Evolutionary conservation across 2,888 invertebrate species (phyloP).

Genomic region (Drosophila koepferae): DNA sequence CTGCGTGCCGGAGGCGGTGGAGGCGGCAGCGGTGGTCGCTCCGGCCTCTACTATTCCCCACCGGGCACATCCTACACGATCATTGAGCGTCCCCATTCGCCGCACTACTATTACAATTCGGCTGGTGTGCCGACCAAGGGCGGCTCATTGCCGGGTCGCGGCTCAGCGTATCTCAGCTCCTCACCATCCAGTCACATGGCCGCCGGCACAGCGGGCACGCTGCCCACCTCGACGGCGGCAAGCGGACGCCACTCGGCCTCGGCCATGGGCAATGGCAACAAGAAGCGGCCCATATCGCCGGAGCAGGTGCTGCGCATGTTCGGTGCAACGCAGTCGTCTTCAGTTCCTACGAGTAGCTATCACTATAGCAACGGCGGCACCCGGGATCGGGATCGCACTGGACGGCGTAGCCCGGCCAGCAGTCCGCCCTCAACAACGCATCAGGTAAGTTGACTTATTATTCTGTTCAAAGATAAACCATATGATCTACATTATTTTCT

Average conservation of each 20-base stretch:
- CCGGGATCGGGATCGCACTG: conserved; percentile 83
- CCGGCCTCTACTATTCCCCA: conserved; percentile 93
- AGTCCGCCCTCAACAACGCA: conserved; percentile 93
- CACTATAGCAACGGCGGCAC: conserved; percentile 85
- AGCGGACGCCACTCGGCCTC: conserved; percentile 85
- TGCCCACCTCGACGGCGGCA: conserved; percentile 85
- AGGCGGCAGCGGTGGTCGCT: conserved; percentile 86
- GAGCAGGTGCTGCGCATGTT: conserved; percentile 91
- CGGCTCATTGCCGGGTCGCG: conserved; percentile 85
- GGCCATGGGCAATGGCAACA: conserved; percentile 82
- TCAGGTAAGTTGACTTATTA: conserved; percentile 85
- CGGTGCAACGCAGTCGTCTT: conserved; percentile 86
- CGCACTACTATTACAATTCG: conserved; percentile 87
- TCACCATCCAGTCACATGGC: conserved; percentile 87
- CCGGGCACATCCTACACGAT: conserved; percentile 96
- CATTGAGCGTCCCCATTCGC: conserved; percentile 91
- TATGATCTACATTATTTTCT: no score
- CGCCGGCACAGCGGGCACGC: conserved; percentile 82
- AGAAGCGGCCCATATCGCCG: conserved; percentile 93
- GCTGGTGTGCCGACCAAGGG: conserved; percentile 85
- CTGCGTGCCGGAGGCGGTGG: conserved; percentile 85
- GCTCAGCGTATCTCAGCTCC: conserved; percentile 90
- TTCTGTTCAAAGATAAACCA: no score
- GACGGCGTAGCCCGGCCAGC: conserved; percentile 89
- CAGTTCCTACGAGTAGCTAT: conserved; percentile 86